Evolutionary conservation across 37 sponge, comb jelly and placozoan genomes (phyloP), one percentile per base, ranked within the genome.

Genomic region (Corticium candelabrum): DNA sequence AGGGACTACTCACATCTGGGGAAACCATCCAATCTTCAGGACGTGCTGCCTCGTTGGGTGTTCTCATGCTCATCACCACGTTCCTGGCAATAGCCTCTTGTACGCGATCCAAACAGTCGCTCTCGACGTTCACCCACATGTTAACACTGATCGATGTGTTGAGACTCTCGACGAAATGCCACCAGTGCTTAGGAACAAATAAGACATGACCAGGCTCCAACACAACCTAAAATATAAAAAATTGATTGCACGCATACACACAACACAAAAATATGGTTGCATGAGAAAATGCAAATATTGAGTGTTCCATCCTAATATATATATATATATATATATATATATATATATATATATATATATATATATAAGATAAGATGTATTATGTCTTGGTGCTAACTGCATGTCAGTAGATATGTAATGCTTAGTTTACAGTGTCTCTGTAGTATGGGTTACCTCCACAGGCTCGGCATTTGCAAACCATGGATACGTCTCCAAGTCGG

Each of bases 171-270:
- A 92, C 94, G 79, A 86, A 85, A 41, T 96, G 97, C 97, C 97
- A 96, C 97, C 97, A 96, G 40, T 96, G 93, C 37, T 80, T 84
- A 31, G 97, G 97, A 0, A 96, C 91, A 69, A 87, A 86, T 56
- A 96, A 67, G 0, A 93, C 88, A 40, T 96, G 89, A 1, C 97
- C 97, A 41, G 89, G 85, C 38, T 85, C 79, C 2, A 90, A 67
- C 1, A 84, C 74, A 21, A 88, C 87, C 93, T 92, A 56, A 70
- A 35, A 70, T 70, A 70, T 4, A 35, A 15, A 70, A 15, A 5
- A 70, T 4, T 15, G 11, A 5, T 5, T 43, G 11, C 56, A 43
- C 56, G 11, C 56, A 11, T 43, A 43, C 56, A 43, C 56, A 21
- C 56, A 43, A 5, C 5, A 5, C 56, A 43, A n/a, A n/a, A n/a